Conservation (phyloP, 2,113 vertebrate genomes). For the Vulpes ferrilata region DNA sequence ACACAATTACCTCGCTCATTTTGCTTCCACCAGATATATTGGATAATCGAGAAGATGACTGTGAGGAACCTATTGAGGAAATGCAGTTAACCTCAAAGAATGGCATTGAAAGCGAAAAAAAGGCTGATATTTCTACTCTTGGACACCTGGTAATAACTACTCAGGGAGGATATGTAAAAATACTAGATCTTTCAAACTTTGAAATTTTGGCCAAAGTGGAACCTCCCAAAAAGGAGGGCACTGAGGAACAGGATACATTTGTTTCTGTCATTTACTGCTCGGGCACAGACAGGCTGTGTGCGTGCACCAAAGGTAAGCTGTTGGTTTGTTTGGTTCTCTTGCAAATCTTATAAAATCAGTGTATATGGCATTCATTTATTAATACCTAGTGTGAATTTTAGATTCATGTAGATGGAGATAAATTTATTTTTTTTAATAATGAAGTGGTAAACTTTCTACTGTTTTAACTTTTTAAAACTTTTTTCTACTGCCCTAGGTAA, state of each 20-base stretch:
- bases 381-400: background rate
- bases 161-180: conserved; percentile 97
- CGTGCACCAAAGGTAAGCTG: conserved; percentile 97
- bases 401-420: background rate
- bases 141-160: conserved; percentile 99
- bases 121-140: conserved; percentile 92
- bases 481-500: conserved; percentile 34
- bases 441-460: conserved; percentile 13
- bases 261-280: conserved; percentile 99
- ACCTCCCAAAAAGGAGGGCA: conserved; percentile 96
- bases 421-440: background rate
- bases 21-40: conserved; percentile 97
- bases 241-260: conserved; percentile 96
- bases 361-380: background rate
- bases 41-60: conserved; percentile 97
- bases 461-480: background rate
- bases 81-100: conserved; percentile 92
- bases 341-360: background rate
- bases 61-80: conserved; percentile 95
- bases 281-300: conserved; percentile 98
- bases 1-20: conserved; percentile 98
- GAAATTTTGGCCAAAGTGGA: conserved; percentile 99
- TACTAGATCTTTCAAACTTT: conserved; percentile 97
- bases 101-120: conserved; percentile 91
- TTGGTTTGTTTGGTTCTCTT: background rate